Conservation (phyloP, 1,140 invertebrate species). For the Paraescarpia echinospica region DNA sequence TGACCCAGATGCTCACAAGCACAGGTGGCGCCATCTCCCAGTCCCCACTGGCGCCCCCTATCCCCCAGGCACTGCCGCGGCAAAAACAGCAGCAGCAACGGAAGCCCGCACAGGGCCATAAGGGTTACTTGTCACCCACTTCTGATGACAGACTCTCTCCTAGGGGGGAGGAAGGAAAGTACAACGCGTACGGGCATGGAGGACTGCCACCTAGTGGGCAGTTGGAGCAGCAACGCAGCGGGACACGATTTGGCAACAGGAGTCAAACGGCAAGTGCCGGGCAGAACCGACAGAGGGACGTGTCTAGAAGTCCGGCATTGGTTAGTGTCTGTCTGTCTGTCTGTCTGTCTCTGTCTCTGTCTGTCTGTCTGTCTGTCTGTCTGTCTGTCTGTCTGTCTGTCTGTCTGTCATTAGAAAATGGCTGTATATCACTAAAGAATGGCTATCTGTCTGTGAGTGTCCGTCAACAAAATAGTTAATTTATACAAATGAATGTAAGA, state of each 20-base stretch:
- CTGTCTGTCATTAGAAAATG: background rate
- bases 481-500: no score
- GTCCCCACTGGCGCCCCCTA: constrained; percentile 14
- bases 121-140: background rate
- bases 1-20: background rate
- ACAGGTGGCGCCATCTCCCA: background rate
- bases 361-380: background rate
- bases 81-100: constrained; percentile 14
- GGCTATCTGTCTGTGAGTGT: no score
- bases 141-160: background rate
- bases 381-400: background rate
- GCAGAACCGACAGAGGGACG: background rate
- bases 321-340: background rate
- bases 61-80: constrained; percentile 8
- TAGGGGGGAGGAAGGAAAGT: background rate
- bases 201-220: background rate
- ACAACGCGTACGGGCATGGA: background rate
- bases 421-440: background rate
- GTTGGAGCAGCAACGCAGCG: background rate
- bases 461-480: no score
- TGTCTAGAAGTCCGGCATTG: background rate
- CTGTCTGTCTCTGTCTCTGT: background rate
- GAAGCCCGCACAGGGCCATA: background rate
- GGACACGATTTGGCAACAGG: background rate
- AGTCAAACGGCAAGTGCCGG: background rate